Evolutionary conservation across 2,888 invertebrate species (phyloP), one percentile per base, ranked within the genome.

Genomic region (Drosophila cracens): DNA sequence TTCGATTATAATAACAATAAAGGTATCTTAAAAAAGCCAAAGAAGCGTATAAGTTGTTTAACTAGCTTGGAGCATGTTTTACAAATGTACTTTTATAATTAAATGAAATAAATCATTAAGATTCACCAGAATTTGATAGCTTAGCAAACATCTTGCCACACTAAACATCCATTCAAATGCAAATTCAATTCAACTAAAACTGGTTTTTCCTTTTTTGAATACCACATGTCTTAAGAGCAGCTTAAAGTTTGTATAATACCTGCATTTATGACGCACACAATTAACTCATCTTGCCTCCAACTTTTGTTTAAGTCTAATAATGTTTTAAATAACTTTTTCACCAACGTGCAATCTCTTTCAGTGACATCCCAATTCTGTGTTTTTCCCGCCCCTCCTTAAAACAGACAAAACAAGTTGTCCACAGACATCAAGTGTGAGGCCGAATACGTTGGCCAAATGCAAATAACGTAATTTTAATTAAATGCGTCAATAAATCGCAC

Each of bases 401-500:
- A 34, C 33, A 27, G 13, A 8, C 21, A 29, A 60, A n/a, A 40
- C 6, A 52, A 56, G 31, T 34, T 51, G 27, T 48, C 27, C 40
- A 56, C 34, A 67, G 31, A 56, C 36, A 62, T 54, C 53, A 63
- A 59, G 43, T 66, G 25, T 21, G 71, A 2, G 21, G 34, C 59
- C 56, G 43, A 54, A 59, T 51, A 40, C 25, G 73, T 63, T 72
- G 64, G 25, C 49, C 71, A 56, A 51, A 74, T 79, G 82, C 74
- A 82, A 82, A 82, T 83, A 82, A 56, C 62, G 74, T 60, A 59
- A 72, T 71, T 89, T 87, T 85, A 82, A 85, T 89, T 82, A 85
- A 81, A 81, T 80, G 69, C 66, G 72, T 81, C 78, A 82, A 89
- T 85, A 89, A 87, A 83, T 86, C 70, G 72, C 34, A 49, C 36